These are phyloP conservation scores for Xiphias gladius DNA, from an alignment of 2,113 vertebrate species.

Conservation along the genomic window DNA sequence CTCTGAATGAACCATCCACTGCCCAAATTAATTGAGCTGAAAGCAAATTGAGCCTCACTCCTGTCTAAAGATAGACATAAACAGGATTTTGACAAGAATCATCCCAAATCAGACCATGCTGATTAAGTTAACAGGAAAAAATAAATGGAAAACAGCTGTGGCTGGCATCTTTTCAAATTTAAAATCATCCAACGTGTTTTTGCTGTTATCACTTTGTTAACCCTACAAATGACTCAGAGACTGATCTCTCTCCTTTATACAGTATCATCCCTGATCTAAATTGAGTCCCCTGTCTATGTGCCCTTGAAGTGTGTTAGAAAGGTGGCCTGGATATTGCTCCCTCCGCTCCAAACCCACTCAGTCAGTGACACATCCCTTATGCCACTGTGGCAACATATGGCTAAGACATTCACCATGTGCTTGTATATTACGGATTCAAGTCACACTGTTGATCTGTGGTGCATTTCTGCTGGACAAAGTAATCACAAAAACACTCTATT, in stretches of 20 bases:
- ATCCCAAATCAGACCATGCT: not conserved
- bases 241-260: slow-evolving; percentile 47
- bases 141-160: slow-evolving; percentile 6
- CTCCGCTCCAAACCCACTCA: slow-evolving; percentile 45
- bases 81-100: slow-evolving; percentile 38
- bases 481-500: slow-evolving; percentile 20
- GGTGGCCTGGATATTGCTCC: slow-evolving; percentile 62
- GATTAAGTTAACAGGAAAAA: not conserved
- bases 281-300: slow-evolving; percentile 37
- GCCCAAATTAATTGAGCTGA: slow-evolving; percentile 28
- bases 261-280: slow-evolving; percentile 42
- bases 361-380: slow-evolving; percentile 36
- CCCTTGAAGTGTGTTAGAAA: slow-evolving; percentile 59
- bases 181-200: not conserved
- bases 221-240: slow-evolving; percentile 24
- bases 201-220: slow-evolving; percentile 3
- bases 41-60: slow-evolving; percentile 18
- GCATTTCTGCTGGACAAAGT: slow-evolving; percentile 7
- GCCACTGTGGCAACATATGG: not conserved
- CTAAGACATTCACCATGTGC: not conserved
- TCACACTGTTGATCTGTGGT: slow-evolving; percentile 13
- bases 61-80: slow-evolving; percentile 36
- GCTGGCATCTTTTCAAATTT: not conserved
- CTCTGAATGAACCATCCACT: slow-evolving; percentile 38
- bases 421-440: slow-evolving; percentile 8